A percentile compares a stretch with the other conserved stretches of the same genome.
Conservation (phyloP, 30 jellyfish, hydroid and myxozoan species). For the Mastigias papua region DNA sequence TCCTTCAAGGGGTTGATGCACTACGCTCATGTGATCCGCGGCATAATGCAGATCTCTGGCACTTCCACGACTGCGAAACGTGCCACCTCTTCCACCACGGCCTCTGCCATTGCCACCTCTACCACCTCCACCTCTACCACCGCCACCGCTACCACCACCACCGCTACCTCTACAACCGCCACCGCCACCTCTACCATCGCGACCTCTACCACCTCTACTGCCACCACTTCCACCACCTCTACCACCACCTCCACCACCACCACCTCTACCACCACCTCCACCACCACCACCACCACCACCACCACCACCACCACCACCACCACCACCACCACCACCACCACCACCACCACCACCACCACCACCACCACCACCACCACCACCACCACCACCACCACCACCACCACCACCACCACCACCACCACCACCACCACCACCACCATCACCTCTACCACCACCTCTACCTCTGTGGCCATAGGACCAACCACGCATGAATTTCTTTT, state of each 20-base stretch:
- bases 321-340: too few species aligned
- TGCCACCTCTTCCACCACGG: background rate
- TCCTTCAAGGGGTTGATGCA: background rate
- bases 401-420: too few species aligned
- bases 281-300: background rate
- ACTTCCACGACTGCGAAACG: background rate
- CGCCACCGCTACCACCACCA: background rate
- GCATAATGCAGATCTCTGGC: background rate
- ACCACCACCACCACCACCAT: too few species aligned
- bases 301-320: too few species aligned
- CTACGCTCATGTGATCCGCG: background rate
- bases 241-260: background rate
- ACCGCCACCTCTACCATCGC: background rate
- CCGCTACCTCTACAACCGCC: background rate
- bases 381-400: too few species aligned
- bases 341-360: too few species aligned
- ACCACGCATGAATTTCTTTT: too few species aligned
- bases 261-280: background rate
- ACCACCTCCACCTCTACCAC: background rate
- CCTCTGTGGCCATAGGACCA: too few species aligned
- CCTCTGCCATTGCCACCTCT: background rate
- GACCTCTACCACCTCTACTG: background rate
- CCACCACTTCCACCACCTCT: background rate
- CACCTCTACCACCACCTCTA: too few species aligned
- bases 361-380: too few species aligned